Conservation (phyloP, 2,888 invertebrate genomes). For the Gari tellinella region DNA sequence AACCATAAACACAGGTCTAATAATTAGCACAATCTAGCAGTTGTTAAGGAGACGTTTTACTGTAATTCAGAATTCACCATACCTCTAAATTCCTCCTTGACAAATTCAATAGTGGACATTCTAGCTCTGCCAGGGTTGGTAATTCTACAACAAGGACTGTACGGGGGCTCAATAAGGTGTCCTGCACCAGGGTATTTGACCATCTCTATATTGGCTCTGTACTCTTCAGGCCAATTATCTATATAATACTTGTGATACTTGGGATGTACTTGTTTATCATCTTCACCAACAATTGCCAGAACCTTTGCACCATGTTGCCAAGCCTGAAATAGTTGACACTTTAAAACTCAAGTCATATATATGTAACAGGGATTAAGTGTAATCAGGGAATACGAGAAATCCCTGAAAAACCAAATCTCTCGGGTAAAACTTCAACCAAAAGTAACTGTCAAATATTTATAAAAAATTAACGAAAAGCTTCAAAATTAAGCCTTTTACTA, state of each 20-base stretch:
- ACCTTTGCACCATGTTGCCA: constrained; percentile 57
- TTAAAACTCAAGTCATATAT: too few relatives aligned
- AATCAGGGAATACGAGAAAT: too few relatives aligned
- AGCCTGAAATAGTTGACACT: constrained; percentile 32
- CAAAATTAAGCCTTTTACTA: too few relatives aligned
- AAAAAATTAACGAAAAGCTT: too few relatives aligned
- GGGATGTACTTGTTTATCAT: constrained; percentile 48
- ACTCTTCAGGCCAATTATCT: constrained; percentile 30
- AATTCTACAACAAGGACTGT: constrained; percentile 35
- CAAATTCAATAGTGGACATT: constrained; percentile 17
- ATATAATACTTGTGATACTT: constrained; percentile 27
- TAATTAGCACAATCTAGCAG: too few relatives aligned
- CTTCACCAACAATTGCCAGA: constrained; percentile 40
- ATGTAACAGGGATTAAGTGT: too few relatives aligned
- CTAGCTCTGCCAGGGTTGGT: constrained; percentile 24
- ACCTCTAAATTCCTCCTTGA: constrained; percentile 2
- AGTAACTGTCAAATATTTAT: too few relatives aligned
- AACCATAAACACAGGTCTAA: too few relatives aligned
- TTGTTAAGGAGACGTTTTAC: too few relatives aligned
- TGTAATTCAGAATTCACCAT: too few relatives aligned
- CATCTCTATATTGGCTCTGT: constrained; percentile 27
- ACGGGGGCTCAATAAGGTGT: constrained; percentile 52
- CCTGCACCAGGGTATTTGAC: constrained; percentile 44
- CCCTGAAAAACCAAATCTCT: too few relatives aligned
- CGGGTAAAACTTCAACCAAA: too few relatives aligned